Evolutionary conservation across 2,797 vertebrate genomes (phyloP).

Genomic region (Toxotes lorentzi): DNA sequence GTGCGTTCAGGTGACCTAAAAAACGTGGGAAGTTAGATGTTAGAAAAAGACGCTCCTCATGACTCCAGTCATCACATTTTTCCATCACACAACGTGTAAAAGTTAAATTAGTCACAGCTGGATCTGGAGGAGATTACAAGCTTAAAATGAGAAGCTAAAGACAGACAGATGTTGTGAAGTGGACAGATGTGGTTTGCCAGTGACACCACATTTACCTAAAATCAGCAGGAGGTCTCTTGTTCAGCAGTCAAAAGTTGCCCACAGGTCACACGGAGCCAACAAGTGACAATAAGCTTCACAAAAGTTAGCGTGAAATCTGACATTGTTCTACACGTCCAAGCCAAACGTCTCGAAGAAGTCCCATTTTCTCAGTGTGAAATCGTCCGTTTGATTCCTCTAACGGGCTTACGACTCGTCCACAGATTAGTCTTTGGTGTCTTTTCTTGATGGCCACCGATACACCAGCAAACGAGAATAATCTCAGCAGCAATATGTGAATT

Average conservation of each 20-base stretch:
- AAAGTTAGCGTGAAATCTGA: constrained; percentile 11
- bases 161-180: neutral
- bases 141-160: neutral
- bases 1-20: too few relatives aligned
- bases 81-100: too few relatives aligned
- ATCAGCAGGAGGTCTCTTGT: too few relatives aligned
- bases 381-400: constrained; percentile 51
- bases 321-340: constrained; percentile 20
- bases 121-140: neutral
- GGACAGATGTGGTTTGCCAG: neutral
- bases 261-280: neutral
- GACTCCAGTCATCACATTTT: too few relatives aligned
- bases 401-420: constrained; percentile 51
- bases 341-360: constrained; percentile 41
- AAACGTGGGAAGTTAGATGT: too few relatives aligned
- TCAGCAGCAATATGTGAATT: constrained; percentile 46
- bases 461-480: constrained; percentile 51
- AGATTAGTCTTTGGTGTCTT: constrained; percentile 52
- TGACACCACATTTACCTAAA: neutral
- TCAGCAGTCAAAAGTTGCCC: neutral
- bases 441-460: constrained; percentile 20
- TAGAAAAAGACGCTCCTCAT: too few relatives aligned
- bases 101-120: neutral
- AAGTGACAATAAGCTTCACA: neutral
- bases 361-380: constrained; percentile 59